Percentiles rank a stretch among this genome's conserved stretches.
Evolutionary conservation across 2,113 vertebrate genomes (phyloP).

Genomic region (Myodes glareolus): DNA sequence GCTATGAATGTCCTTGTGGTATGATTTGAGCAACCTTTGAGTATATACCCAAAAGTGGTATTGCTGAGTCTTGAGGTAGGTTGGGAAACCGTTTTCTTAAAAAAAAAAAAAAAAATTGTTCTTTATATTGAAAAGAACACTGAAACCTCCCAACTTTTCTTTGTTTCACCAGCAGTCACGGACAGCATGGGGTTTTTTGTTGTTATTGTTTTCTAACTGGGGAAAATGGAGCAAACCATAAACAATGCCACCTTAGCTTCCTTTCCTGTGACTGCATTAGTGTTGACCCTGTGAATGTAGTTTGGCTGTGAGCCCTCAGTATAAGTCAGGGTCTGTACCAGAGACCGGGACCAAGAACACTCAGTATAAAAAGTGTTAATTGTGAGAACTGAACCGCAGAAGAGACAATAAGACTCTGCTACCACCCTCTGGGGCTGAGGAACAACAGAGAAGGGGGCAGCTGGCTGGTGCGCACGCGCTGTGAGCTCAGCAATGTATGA

Average conservation of each 20-base stretch:
- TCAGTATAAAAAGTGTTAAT: not conserved
- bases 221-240: not conserved
- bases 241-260: not conserved
- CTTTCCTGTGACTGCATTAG: not conserved
- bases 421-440: not conserved
- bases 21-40: no score
- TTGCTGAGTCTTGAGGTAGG: no score
- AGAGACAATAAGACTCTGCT: not conserved
- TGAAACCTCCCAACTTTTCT: not conserved
- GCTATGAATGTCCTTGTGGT: no score
- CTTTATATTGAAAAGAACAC: constrained; percentile 32
- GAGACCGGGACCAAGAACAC: not conserved
- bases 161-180: not conserved
- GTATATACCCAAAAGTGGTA: no score
- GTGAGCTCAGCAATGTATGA: not conserved
- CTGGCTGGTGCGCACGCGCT: accelerated
- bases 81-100: not conserved
- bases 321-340: not conserved
- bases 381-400: not conserved
- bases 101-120: not conserved
- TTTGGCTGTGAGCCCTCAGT: not conserved
- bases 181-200: not conserved
- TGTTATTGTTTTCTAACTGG: not conserved
- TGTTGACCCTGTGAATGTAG: not conserved
- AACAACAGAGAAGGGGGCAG: not conserved